Evolutionary conservation across 2,797 vertebrate genomes (phyloP), one percentile per base, ranked within the genome.

Genomic region (Manis javanica): DNA sequence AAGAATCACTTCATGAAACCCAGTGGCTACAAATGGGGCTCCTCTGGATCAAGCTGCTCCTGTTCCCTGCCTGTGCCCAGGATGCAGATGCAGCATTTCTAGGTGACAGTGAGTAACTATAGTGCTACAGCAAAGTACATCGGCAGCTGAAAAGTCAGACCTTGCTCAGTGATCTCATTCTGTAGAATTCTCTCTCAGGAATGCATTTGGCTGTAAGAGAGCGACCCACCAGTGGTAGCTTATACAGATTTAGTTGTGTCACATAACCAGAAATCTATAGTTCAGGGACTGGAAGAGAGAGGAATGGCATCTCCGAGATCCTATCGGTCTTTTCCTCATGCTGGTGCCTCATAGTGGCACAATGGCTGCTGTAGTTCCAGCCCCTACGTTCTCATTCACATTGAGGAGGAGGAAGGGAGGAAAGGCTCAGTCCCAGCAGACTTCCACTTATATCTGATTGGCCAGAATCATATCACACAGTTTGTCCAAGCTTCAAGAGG

Each of bases 181-280:
- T 78, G n/a, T 39, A 84, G 71, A 93, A 79, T 91, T 87, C 31
- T 72, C 29, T 66, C 26, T 88, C 63, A 59, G 23, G 26, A 66
- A 34, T 84, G 11, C 39, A 78, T 83, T 59, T 88, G 71, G 26
- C 59, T n/a, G 5, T 86, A 46, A 81, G 19, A 84, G 5, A 85
- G 84, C 19, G 39, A 5, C 26, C 49, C 57, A n/a, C 79, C 42
- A 13, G 26, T 26, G 1, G 26, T 55, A 79, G 21, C 69, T 81
- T 88, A 74, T 79, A 46, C 63, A 88, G 83, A 83, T 77, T 91
- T 79, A 86, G 61, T 90, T 68, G 37, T 75, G 53, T 59, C 23
- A 5, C 19, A 55, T 46, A 81, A 82, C 18, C 46, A 39, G 55
- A 75, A 84, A 69, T 68, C 26, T 69, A 21, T 51, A 88, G 34